phyloP scores from a whole-genome alignment of 2,888 invertebrate species.

The Helleia helle region DNA sequence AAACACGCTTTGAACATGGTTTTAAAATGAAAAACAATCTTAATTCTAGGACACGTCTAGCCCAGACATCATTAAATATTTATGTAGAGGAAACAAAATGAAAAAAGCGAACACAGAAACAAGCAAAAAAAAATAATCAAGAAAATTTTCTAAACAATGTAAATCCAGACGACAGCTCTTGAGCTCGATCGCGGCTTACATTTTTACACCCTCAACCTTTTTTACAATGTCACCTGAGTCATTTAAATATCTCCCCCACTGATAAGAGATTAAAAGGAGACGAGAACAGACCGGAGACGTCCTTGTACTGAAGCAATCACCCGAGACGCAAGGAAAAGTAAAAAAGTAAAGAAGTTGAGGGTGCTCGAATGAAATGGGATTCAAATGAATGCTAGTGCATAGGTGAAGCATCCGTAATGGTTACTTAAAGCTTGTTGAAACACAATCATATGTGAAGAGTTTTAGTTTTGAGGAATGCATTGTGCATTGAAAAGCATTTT shows the following conservation, averaged over 20 bases:
- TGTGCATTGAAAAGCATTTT: too few species aligned
- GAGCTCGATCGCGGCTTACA: not conserved
- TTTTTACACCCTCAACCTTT: too few species aligned
- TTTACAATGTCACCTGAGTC: constrained; percentile 28
- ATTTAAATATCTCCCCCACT: constrained; percentile 42
- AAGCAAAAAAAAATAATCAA: constrained; percentile 2
- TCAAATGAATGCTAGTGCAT: constrained; percentile 7
- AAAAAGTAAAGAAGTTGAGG: constrained; percentile 32
- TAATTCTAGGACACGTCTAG: too few species aligned
- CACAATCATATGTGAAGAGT: too few species aligned
- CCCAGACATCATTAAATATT: too few species aligned
- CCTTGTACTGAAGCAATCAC: constrained; percentile 41
- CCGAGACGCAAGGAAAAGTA: constrained; percentile 38
- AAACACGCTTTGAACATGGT: too few species aligned
- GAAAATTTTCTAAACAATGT: constrained; percentile 8
- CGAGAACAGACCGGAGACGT: constrained; percentile 37
- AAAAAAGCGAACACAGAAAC: constrained; percentile 5
- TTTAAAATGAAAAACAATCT: too few species aligned
- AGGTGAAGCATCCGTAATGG: constrained; percentile 1
- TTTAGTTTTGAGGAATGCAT: too few species aligned
- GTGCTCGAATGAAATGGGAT: constrained; percentile 12
- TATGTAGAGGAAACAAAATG: too few species aligned
- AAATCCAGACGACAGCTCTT: constrained; percentile 7
- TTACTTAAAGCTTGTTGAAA: not conserved
- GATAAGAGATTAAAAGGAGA: constrained; percentile 57